Evolutionary conservation across 2,797 vertebrate species (phyloP), one percentile per base, ranked within the genome.

Genomic region (Scarus forsteni): DNA sequence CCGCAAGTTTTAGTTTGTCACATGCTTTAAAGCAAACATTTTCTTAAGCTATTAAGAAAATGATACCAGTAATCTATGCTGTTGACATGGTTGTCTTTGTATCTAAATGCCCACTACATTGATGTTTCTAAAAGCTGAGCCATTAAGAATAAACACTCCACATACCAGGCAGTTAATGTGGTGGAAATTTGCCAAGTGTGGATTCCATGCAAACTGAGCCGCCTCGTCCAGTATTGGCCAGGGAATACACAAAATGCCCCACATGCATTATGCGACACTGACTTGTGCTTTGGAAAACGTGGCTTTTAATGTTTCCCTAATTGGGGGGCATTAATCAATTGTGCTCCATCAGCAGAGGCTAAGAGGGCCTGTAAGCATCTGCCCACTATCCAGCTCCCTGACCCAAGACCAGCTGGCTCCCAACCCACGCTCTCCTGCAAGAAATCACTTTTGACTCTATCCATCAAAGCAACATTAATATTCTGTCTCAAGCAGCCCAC

Each of bases 401-500:
- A 88, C 87, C 89, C 73, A 51, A 68, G 83, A 94, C 92, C 94
- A 95, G 93, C 94, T 95, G 94, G 88, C 90, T 80, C 76, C 70
- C 92, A 90, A 93, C 92, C 92, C 90, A 87, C 88, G 85, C 86
- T 89, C 87, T 85, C 88, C 91, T 85, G 89, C 80, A 86, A 94
- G 90, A 94, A 95, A 94, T 93, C 92, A 91, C 94, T 92, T 94
- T 92, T 94, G 92, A 95, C 92, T 93, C 90, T 91, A 93, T 95
- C 93, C 90, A 92, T 95, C 94, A 94, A 87, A 91, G 93, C 89
- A 87, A 86, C 93, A 94, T 93, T 95, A 95, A 94, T 92, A 93
- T 91, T 92, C 87, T 70, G 84, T 92, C 89, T 84, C 84, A 86
- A 88, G 87, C 87, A 79, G 85, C 83, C 91, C 80, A 85, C 89